Percentiles rank a stretch among this genome's conserved stretches.
Conservation (phyloP, 1,140 invertebrate species). For the Drosophila dunni region DNA sequence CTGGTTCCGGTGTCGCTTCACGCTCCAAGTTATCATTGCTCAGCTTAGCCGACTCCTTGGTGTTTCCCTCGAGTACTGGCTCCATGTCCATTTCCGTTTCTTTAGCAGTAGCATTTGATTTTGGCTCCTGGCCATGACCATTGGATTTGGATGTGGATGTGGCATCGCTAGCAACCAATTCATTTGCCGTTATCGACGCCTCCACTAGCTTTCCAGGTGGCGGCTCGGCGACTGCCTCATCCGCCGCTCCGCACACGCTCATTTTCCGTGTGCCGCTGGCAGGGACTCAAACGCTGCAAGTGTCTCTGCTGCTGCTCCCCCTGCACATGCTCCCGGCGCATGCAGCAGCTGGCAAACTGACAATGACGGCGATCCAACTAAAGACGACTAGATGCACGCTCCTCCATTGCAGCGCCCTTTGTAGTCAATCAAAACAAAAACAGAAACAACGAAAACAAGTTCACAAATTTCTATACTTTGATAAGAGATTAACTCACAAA, state of each 20-base stretch:
- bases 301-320: constrained; percentile 15
- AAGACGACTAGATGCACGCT: constrained; percentile 35
- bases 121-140: constrained; percentile 18
- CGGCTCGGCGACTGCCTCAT: constrained; percentile 17
- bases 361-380: constrained; percentile 31
- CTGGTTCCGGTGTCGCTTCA: background rate
- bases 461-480: constrained; percentile 52
- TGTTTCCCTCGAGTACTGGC: background rate
- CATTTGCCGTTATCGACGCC: background rate
- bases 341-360: constrained; percentile 39
- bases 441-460: constrained; percentile 36
- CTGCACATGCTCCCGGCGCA: constrained; percentile 65
- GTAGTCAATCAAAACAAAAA: background rate
- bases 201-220: background rate
- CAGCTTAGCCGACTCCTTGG: constrained; percentile 7
- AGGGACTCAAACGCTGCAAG: constrained; percentile 9
- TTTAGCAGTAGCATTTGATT: background rate
- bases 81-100: too few relatives aligned
- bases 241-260: constrained; percentile 63
- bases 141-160: constrained; percentile 12
- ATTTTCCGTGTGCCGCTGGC: constrained; percentile 55
- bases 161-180: background rate
- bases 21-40: background rate
- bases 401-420: constrained; percentile 58
- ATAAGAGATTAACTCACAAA: constrained; percentile 72